These are phyloP conservation scores for Sarcophilus harrisii DNA, from an alignment of 2,797 vertebrate genomes.

Conservation along the genomic window DNA sequence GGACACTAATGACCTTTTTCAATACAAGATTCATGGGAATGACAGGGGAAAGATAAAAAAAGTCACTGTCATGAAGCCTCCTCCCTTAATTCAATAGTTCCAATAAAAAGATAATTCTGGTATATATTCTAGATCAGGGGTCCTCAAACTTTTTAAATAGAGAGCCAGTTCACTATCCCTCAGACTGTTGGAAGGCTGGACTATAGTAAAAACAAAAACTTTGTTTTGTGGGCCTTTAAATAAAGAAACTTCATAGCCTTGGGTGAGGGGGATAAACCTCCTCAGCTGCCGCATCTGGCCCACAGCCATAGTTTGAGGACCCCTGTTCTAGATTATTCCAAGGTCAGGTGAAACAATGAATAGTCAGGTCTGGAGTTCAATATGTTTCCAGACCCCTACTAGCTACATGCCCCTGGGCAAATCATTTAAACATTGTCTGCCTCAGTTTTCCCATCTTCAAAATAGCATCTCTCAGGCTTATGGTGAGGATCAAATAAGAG, in stretches of 20 bases:
- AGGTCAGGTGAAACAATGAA: not conserved
- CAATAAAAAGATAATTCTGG: slow-evolving; percentile 20
- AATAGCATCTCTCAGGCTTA: not conserved
- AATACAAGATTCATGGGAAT: not conserved
- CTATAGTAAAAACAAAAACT: no score
- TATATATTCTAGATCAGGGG: not conserved
- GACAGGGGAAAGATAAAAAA: not conserved
- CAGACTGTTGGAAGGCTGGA: no score
- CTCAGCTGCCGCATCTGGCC: no score
- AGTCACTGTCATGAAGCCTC: not conserved
- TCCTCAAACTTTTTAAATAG: no score
- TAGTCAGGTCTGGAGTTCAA: not conserved
- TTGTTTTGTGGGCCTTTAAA: no score
- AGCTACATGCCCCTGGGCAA: not conserved
- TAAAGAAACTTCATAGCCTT: no score
- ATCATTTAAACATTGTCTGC: not conserved
- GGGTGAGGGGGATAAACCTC: no score
- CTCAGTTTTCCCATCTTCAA: not conserved
- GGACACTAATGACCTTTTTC: slow-evolving; percentile 11
- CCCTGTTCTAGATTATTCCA: not conserved
- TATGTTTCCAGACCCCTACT: not conserved
- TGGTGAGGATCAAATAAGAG: not conserved
- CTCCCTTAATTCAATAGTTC: not conserved
- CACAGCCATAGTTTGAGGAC: no score
- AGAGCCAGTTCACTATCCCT: no score